Evolutionary conservation across 1,140 invertebrate species (phyloP), one percentile per base, ranked within the genome.

Genomic region (Bombus waltoni): DNA sequence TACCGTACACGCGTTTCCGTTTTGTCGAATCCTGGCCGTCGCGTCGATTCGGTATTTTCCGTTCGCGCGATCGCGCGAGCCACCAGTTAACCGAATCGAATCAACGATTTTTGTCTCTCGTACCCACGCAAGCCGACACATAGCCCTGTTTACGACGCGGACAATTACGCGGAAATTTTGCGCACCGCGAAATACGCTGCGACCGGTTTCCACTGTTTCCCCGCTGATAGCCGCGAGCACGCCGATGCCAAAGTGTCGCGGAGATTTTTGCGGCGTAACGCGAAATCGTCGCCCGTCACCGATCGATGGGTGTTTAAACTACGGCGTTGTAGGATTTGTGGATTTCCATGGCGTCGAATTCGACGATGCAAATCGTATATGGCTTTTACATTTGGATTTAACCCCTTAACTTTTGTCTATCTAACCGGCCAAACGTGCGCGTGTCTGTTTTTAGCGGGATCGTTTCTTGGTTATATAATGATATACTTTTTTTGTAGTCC

Each of bases 121-220:
- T 22, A 0, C 5, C 15, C 66, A 5, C 47, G 1, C 47, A 9
- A 25, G 6, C 22, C 35, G 62, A 47, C 40, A 40, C 83, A 40
- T 62, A 42, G 22, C 62, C 28, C 62, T 80, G 83, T 85, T 85
- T 85, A 85, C 83, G 83, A 73, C 77, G 76, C 77, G 68, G 57
- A 80, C 77, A 73, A 85, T 80, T 79, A 80, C 66, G 68, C 57
- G 76, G 83, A 80, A 80, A 80, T 85, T 85, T 72, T 35, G 77
- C 40, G 40, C 68, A 72, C 68, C 76, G 68, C 66, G 73, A 73
- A 80, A 85, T 80, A 72, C 57, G 68, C 32, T 40, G 76, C 53
- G 53, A 65, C 68, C 40, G 65, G 75, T 44, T 42, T 68, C 8
- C 75, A 40, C 18, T 53, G 68, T 62, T 62, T 44, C 28, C n/a